These are phyloP conservation scores for Nemapogon koenigi DNA, from an alignment of 2,888 invertebrate genomes.

Conservation along the genomic window DNA sequence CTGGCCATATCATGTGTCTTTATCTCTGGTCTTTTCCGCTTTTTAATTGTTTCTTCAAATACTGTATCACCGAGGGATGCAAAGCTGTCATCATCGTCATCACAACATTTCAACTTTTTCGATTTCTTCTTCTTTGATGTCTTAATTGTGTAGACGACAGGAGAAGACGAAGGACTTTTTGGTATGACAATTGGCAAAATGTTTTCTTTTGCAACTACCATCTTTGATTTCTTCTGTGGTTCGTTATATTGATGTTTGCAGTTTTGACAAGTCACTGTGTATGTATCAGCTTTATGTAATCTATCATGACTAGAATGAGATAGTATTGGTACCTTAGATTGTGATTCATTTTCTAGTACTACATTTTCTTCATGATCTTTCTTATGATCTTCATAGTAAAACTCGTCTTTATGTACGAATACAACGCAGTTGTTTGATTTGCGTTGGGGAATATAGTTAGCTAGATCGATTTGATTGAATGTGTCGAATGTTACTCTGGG, in stretches of 20 bases:
- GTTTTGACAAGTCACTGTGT: conserved; percentile 14
- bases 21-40: too few relatives aligned
- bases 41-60: too few relatives aligned
- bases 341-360: too few relatives aligned
- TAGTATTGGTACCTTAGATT: too few relatives aligned
- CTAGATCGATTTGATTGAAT: conserved; percentile 31
- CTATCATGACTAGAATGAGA: too few relatives aligned
- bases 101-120: too few relatives aligned
- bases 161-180: conserved; percentile 22
- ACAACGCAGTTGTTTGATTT: conserved; percentile 36
- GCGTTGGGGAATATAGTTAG: conserved; percentile 34
- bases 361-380: background rate
- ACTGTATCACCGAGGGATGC: too few relatives aligned
- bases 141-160: conserved; percentile 40
- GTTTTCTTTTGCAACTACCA: conserved; percentile 24
- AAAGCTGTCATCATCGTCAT: too few relatives aligned
- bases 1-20: too few relatives aligned
- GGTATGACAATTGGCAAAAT: conserved; percentile 42
- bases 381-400: conserved; percentile 15
- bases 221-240: conserved; percentile 9
- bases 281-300: too few relatives aligned
- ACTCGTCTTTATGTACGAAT: conserved; percentile 46
- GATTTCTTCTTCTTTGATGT: conserved; percentile 26
- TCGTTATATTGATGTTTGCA: conserved; percentile 18
- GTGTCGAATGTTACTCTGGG: too few relatives aligned